Conservation (phyloP, 2,113 vertebrate genomes). For the Cyanoliseus patagonus region DNA sequence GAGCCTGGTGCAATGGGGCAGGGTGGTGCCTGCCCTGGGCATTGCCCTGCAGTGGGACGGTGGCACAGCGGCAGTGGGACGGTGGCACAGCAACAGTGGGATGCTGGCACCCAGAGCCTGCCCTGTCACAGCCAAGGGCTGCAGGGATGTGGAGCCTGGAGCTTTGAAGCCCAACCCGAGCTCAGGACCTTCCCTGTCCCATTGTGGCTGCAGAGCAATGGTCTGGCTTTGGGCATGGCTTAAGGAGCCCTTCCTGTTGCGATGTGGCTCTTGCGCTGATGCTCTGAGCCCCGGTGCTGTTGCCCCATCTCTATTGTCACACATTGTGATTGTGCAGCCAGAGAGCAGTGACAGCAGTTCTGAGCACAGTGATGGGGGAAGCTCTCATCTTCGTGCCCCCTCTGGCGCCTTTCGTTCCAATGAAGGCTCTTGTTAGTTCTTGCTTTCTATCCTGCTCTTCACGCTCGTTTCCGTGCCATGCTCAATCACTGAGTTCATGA, state of each 20-base stretch:
- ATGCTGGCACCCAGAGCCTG: background rate
- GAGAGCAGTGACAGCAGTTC: background rate
- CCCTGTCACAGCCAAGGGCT: background rate
- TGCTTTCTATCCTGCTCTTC: background rate
- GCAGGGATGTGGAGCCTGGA: background rate
- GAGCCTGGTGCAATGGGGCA: background rate
- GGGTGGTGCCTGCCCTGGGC: background rate
- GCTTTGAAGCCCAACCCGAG: background rate
- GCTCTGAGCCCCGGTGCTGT: background rate
- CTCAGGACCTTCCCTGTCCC: background rate
- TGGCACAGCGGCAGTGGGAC: no score
- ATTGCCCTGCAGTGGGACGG: no score
- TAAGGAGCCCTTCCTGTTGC: background rate
- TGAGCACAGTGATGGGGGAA: background rate
- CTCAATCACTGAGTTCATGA: background rate
- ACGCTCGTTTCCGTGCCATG: background rate
- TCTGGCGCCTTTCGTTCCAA: background rate
- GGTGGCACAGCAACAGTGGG: no score
- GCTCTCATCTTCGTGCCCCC: background rate
- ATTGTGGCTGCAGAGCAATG: rapidly evolving
- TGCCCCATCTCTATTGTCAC: background rate
- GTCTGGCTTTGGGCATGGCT: background rate
- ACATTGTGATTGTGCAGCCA: rapidly evolving
- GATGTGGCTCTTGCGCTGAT: rapidly evolving
- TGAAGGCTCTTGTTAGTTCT: background rate